Percentiles rank a stretch among this genome's conserved stretches.
Conservation (phyloP, 1,140 invertebrate species). For the Drosophila nebulosa region DNA sequence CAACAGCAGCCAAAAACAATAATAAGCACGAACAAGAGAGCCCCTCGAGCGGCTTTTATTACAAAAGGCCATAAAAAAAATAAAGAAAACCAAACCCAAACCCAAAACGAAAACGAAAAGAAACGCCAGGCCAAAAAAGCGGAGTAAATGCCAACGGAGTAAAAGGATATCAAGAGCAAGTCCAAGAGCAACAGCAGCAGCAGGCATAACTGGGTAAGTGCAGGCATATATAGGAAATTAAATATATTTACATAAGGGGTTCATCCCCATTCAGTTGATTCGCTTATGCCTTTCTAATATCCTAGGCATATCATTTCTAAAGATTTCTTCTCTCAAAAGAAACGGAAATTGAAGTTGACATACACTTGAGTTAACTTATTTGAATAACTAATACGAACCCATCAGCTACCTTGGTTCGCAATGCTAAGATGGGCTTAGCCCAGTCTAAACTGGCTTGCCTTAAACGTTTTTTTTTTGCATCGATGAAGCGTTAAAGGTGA, state of each 20-base stretch:
- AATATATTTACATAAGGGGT: conserved; percentile 21
- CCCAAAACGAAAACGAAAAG: background rate
- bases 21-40: conserved; percentile 32
- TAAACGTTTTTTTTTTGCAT: too few species aligned
- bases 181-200: conserved; percentile 16
- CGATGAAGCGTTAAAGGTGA: too few species aligned
- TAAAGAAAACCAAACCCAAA: conserved; percentile 4
- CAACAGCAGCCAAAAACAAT: conserved; percentile 20
- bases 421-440: too few species aligned
- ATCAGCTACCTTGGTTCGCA: too few species aligned
- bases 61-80: conserved; percentile 67
- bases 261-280: background rate
- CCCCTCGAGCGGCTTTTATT: conserved; percentile 71
- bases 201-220: conserved; percentile 46
- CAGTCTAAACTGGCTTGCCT: too few species aligned
- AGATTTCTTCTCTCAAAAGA: background rate
- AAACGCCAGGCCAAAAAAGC: conserved; percentile 36
- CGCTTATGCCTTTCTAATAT: background rate
- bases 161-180: conserved; percentile 49
- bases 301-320: background rate
- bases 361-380: background rate
- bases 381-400: background rate
- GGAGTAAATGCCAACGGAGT: conserved; percentile 40
- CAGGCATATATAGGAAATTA: conserved; percentile 28
- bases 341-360: background rate